Evolutionary conservation across 1,140 invertebrate species (phyloP).

Genomic region (Pseudachorutes palmiensis): DNA sequence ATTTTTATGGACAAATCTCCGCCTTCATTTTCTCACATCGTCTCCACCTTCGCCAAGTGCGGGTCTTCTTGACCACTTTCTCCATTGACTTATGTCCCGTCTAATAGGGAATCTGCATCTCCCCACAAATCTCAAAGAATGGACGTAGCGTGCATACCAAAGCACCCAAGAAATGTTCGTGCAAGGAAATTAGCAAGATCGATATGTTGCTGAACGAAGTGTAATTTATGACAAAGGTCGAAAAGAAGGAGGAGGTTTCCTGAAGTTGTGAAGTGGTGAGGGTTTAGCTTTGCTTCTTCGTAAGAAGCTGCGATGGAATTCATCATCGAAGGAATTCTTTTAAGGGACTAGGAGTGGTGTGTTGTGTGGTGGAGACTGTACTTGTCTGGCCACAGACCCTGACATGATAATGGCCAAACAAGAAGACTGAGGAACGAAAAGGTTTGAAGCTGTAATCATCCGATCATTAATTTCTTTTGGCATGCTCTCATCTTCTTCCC

Average conservation of each 20-base stretch:
- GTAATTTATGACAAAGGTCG: too few relatives aligned
- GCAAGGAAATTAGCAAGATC: too few relatives aligned
- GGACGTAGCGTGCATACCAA: too few relatives aligned
- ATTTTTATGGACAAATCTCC: background rate
- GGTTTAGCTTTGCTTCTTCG: background rate
- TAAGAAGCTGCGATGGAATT: background rate
- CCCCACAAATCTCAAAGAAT: too few relatives aligned
- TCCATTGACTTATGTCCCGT: background rate
- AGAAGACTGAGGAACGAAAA: conserved; percentile 4
- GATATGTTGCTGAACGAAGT: too few relatives aligned
- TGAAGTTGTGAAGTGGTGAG: too few relatives aligned
- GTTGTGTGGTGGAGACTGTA: conserved; percentile 1
- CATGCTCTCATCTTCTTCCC: conserved; percentile 25
- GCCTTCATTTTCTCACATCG: background rate
- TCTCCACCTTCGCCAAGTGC: background rate
- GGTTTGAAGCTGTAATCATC: conserved; percentile 27
- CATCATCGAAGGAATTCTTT: background rate
- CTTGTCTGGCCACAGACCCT: conserved; percentile 7
- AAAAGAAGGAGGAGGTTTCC: too few relatives aligned
- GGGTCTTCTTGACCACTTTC: background rate
- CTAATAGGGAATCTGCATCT: too few relatives aligned
- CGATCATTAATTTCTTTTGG: conserved; percentile 34
- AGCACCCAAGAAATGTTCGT: too few relatives aligned
- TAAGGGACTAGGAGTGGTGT: background rate
- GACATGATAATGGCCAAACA: conserved; percentile 8